Evolutionary conservation across 2,888 invertebrate species (phyloP).

Genomic region (Stegophylla sp.): DNA sequence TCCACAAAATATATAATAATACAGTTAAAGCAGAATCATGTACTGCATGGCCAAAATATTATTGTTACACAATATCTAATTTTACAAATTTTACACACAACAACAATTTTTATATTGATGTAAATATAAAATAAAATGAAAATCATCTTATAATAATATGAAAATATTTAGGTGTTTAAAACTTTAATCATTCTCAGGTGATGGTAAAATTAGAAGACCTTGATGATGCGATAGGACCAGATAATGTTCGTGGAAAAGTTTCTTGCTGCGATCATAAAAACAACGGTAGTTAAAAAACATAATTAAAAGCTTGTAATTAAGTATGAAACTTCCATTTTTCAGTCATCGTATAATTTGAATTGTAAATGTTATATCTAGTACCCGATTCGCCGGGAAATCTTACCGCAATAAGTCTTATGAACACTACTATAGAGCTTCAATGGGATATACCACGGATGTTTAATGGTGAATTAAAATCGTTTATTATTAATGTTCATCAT

Average conservation of each 20-base stretch:
- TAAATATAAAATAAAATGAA: background rate
- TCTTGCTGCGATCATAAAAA: too few species aligned
- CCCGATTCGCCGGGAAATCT: background rate
- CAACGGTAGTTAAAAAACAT: too few species aligned
- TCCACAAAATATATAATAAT: background rate
- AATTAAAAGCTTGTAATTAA: too few species aligned
- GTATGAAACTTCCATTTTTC: too few species aligned
- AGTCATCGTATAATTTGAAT: too few species aligned
- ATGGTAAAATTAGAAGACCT: too few species aligned
- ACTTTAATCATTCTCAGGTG: too few species aligned
- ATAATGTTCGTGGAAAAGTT: too few species aligned
- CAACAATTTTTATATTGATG: background rate
- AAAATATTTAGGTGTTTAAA: too few species aligned
- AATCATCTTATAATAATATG: background rate
- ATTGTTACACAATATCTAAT: background rate
- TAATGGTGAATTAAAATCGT: background rate
- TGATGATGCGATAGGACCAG: too few species aligned
- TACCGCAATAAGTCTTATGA: too few species aligned
- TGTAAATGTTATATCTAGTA: background rate
- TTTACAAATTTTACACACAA: background rate
- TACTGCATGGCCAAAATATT: background rate
- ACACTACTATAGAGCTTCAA: background rate
- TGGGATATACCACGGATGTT: constrained; percentile 7
- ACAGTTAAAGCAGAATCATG: background rate
- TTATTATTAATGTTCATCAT: background rate